Percentiles rank a stretch among this genome's conserved stretches.
Evolutionary conservation across 2,113 vertebrate species (phyloP).

Genomic region (Circaetus cinerascens): DNA sequence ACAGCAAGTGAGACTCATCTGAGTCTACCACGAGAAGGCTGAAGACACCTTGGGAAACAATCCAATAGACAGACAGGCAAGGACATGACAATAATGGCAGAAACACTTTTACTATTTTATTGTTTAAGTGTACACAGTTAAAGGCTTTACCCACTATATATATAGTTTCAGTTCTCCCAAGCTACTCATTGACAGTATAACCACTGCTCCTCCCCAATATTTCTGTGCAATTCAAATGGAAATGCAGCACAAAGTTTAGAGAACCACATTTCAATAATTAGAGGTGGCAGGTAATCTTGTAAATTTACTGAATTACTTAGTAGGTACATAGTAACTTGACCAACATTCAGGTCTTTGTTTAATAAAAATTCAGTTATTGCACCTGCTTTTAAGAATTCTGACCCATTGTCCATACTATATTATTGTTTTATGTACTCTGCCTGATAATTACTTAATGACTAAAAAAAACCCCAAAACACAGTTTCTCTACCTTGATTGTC

Average conservation of each 20-base stretch:
- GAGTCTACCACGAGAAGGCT: neutral
- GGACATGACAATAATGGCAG: neutral
- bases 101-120: neutral
- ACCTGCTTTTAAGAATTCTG: neutral
- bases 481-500: constrained; percentile 89
- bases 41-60: neutral
- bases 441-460: neutral
- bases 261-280: neutral
- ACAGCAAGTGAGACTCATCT: neutral
- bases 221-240: neutral
- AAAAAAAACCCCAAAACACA: neutral
- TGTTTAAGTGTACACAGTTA: neutral
- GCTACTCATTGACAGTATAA: neutral
- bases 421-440: neutral
- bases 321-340: neutral
- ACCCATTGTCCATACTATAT: neutral
- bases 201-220: neutral
- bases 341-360: neutral
- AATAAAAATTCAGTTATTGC: neutral
- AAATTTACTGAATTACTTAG: neutral
- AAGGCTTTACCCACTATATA: neutral
- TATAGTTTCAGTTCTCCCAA: neutral
- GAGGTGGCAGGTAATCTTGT: neutral
- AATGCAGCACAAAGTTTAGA: neutral
- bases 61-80: neutral